A percentile compares a stretch with the other conserved stretches of the same genome.
These are phyloP conservation scores for Loxodonta africana DNA, from an alignment of 2,113 vertebrate genomes.

Conservation along the genomic window DNA sequence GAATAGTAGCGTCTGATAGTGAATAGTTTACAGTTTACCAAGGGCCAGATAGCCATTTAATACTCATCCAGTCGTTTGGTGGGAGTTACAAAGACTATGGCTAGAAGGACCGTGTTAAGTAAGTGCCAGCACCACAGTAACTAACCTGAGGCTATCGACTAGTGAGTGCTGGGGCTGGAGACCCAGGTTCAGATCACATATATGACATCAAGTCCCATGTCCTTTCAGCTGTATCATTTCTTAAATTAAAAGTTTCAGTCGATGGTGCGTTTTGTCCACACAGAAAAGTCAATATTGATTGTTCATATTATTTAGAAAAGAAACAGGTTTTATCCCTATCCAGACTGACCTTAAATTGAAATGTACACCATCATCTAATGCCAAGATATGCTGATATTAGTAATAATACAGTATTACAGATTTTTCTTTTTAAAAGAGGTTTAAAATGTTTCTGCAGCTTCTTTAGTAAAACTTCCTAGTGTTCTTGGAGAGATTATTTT, in stretches of 20 bases:
- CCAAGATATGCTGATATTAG: not conserved
- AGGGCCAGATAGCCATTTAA: not conserved
- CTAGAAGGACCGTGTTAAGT: too few species aligned
- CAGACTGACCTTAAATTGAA: not conserved
- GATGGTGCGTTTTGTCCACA: constrained; percentile 24
- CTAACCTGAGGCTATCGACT: not conserved
- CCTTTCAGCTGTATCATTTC: not conserved
- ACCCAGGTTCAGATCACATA: not conserved
- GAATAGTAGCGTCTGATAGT: not conserved
- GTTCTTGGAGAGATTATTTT: not conserved
- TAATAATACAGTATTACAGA: not conserved
- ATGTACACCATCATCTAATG: not conserved
- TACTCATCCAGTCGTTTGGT: too few species aligned
- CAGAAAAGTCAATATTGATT: constrained; percentile 57
- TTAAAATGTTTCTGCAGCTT: not conserved
- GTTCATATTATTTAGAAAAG: constrained; percentile 13
- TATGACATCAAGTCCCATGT: not conserved
- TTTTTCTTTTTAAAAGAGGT: not conserved
- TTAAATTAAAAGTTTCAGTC: not conserved
- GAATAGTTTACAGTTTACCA: not conserved
- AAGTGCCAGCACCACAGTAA: too few species aligned
- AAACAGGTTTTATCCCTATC: not conserved
- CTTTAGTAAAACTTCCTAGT: not conserved
- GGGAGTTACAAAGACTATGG: too few species aligned
- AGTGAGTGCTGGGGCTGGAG: not conserved